Evolutionary conservation across 2,888 invertebrate genomes (phyloP), one percentile per base, ranked within the genome.

Genomic region (Epinotia brunnichana): DNA sequence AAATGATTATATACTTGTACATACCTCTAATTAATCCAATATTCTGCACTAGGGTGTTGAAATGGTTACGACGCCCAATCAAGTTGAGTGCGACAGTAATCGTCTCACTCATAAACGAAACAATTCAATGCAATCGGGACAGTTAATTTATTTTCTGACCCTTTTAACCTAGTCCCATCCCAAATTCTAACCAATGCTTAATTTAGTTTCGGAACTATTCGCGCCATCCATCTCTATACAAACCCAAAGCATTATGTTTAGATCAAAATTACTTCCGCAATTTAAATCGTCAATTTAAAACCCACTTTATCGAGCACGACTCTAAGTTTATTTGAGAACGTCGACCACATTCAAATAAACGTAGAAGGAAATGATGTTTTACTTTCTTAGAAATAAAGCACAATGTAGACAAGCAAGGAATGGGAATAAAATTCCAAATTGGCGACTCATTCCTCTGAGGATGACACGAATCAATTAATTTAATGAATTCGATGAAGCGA

Each of bases 391-490:
- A 11, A 56, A 62, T 68, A 73, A 67, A 53, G 54, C 57, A 59
- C 39, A 72, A 56, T 56, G 41, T 41, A 19, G 41, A 17, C 29
- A 9, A 15, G 54, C 9, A 15, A 15, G 41, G 10, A 53, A 39
- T 24, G 9, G 56, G 39, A 41, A 63, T 73, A 69, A 73, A 73
- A 68, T 72, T 51, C 53, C 56, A 69, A 70, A 72, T 75, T 74
- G 77, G 76, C 79, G 76, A 78, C 77, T 77, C 76, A 57, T 73
- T 77, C 73, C 76, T 76, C 80, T 80, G 78, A 76, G 81, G 82
- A 81, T 80, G 84, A 82, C 84, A 82, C 78, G 81, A 81, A 82
- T 83, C 85, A 84, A 88, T 89, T 88, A 87, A 87, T 84, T 85
- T 82, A 83, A 89, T 88, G 86, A 83, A 82, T 82, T 81, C 82